Conservation (phyloP, 2,888 invertebrate species). For the Microctonus brassicae region DNA sequence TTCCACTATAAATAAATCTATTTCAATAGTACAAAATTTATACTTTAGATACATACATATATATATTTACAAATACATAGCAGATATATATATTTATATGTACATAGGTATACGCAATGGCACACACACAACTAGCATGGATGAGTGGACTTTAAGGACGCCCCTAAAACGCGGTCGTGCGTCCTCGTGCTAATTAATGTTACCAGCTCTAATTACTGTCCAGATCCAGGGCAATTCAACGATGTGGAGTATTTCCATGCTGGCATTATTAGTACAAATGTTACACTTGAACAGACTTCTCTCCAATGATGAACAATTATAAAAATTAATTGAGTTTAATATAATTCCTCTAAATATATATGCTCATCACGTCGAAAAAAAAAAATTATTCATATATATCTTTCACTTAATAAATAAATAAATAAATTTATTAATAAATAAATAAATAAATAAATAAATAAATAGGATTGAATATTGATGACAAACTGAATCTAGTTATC, state of each 20-base stretch:
- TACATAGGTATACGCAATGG: neutral
- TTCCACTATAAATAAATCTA: too few relatives aligned
- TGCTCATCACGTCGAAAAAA: too few relatives aligned
- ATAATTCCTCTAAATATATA: too few relatives aligned
- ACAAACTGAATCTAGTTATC: too few relatives aligned
- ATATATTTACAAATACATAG: too few relatives aligned
- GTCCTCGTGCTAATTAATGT: constrained; percentile 22
- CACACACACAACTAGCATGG: neutral
- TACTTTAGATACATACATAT: neutral
- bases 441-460: too few relatives aligned
- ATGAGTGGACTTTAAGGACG: constrained; percentile 11
- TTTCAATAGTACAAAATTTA: too few relatives aligned
- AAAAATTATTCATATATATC: too few relatives aligned
- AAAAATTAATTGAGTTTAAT: too few relatives aligned
- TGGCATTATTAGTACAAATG: neutral
- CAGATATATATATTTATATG: neutral
- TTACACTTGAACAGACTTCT: neutral
- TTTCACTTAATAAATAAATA: too few relatives aligned
- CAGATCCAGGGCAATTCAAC: neutral
- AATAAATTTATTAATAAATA: too few relatives aligned
- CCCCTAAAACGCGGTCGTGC: neutral
- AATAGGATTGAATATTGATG: too few relatives aligned
- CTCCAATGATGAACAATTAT: neutral
- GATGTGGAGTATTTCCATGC: constrained; percentile 3
- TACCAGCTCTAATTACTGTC: neutral